Evolutionary conservation across 2,797 vertebrate genomes (phyloP), one percentile per base, ranked within the genome.

Genomic region (Pseudochromis fuscus): DNA sequence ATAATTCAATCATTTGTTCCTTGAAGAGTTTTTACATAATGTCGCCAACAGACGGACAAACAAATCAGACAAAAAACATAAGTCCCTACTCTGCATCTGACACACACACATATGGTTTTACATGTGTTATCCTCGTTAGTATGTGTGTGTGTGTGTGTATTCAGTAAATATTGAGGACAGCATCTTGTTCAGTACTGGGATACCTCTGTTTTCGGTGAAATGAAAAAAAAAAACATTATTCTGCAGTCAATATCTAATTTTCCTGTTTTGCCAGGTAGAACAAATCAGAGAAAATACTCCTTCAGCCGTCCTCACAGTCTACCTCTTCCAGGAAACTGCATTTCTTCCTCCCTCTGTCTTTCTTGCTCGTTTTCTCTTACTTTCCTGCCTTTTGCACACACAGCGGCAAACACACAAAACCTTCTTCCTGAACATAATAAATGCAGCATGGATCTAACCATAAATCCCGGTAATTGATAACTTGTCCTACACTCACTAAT

Each of bases 191-290:
- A 56, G 18, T 4, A 18, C 16, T 28, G 30, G 21, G 21, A 55
- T 60, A 35, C 24, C 40, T 49, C 21, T 55, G 73, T 63, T 86
- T 83, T 81, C 2, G 8, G 8, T 60, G 51, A 80, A 86, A 86
- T 82, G 70, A 82, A 87, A 89, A 86, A 75, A 67, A 82, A 87
- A 89, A 86, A 75, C 72, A 82, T 82, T 82, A 87, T 89, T 85
- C 77, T 70, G 44, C 33, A 83, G 82, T 92, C 89, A 90, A 92
- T 92, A 88, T 80, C 80, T 84, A 79, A 91, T 93, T 89, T 87
- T 82, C 84, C 73, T 88, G 87, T 90, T 91, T 83, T 87, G 70
- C 81, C 85, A 84, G 79, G 88, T 90, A 90, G 86, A 92, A 90
- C 87, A 89, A 89, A 91, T 71, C 61, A 72, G 74, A 78, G 58